Evolutionary conservation across 2,888 invertebrate species (phyloP).

Genomic region (Harpalus rufipes): DNA sequence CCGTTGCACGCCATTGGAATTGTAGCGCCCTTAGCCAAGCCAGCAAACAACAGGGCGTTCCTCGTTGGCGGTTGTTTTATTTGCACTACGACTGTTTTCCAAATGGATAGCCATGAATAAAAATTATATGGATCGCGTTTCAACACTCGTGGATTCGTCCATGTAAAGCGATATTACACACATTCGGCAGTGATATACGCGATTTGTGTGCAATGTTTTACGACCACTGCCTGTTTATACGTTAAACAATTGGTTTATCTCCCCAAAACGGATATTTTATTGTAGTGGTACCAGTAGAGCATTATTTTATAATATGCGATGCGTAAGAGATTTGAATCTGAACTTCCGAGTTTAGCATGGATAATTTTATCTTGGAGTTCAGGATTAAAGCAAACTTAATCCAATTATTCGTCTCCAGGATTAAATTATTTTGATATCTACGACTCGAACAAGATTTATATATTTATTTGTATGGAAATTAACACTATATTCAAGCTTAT

Average conservation of each 20-base stretch:
- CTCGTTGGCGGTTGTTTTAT: slow-evolving; percentile 50
- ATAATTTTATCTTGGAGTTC: not conserved
- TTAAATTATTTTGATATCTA: slow-evolving; percentile 4
- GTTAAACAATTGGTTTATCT: slow-evolving; percentile 30
- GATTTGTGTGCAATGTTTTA: slow-evolving; percentile 2
- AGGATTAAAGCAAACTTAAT: not conserved
- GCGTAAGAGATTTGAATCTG: not conserved
- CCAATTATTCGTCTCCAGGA: not conserved
- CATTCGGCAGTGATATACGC: not conserved
- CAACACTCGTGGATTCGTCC: slow-evolving; percentile 36
- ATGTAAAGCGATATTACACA: slow-evolving; percentile 23
- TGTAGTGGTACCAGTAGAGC: not conserved
- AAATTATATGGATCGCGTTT: slow-evolving; percentile 51
- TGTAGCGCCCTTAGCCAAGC: slow-evolving; percentile 2
- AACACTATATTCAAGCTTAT: not conserved
- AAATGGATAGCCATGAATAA: slow-evolving; percentile 56
- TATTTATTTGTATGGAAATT: not conserved
- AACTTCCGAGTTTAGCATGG: not conserved
- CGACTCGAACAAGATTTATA: not conserved
- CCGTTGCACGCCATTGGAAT: not conserved
- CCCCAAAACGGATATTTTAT: slow-evolving; percentile 34
- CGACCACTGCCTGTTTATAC: not conserved
- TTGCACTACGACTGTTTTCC: slow-evolving; percentile 53
- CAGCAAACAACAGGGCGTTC: slow-evolving; percentile 27
- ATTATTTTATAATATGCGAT: slow-evolving; percentile 7